Evolutionary conservation across 1,140 invertebrate species (phyloP).

Genomic region (Neodiprion fabricii): DNA sequence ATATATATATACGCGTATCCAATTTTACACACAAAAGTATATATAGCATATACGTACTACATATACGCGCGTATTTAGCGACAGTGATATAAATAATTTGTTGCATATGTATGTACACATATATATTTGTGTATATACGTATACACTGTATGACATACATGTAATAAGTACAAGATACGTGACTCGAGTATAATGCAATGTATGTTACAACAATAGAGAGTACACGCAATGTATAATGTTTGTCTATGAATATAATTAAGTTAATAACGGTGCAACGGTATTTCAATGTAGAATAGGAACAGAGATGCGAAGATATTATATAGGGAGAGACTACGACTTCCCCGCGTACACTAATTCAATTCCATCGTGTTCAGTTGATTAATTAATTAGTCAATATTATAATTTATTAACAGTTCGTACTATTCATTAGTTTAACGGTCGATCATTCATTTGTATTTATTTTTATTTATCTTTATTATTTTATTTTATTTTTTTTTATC

Average conservation of each 20-base stretch:
- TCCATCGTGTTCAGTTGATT: constrained; percentile 58
- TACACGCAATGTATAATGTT: not conserved
- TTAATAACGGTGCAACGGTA: constrained; percentile 23
- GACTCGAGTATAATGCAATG: no score
- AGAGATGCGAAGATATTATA: constrained; percentile 41
- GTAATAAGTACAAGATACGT: no score
- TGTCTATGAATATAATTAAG: constrained; percentile 21
- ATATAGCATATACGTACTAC: not conserved
- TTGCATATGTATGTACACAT: not conserved
- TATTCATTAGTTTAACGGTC: constrained; percentile 43
- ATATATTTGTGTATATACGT: no score
- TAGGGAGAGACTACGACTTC: constrained; percentile 47
- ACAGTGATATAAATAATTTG: not conserved
- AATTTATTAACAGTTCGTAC: constrained; percentile 53
- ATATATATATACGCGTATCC: not conserved
- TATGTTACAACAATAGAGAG: not conserved
- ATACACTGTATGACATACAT: no score
- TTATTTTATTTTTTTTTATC: constrained; percentile 6
- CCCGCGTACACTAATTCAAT: constrained; percentile 58
- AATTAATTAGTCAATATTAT: constrained; percentile 53
- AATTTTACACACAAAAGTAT: not conserved
- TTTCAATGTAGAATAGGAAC: constrained; percentile 33
- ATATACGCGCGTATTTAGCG: not conserved
- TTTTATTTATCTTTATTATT: constrained; percentile 20
- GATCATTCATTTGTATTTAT: constrained; percentile 37